Evolutionary conservation across 35 echinoderm and acorn worm species (phyloP), one percentile per base, ranked within the genome.

Genomic region (Anneissia japonica): DNA sequence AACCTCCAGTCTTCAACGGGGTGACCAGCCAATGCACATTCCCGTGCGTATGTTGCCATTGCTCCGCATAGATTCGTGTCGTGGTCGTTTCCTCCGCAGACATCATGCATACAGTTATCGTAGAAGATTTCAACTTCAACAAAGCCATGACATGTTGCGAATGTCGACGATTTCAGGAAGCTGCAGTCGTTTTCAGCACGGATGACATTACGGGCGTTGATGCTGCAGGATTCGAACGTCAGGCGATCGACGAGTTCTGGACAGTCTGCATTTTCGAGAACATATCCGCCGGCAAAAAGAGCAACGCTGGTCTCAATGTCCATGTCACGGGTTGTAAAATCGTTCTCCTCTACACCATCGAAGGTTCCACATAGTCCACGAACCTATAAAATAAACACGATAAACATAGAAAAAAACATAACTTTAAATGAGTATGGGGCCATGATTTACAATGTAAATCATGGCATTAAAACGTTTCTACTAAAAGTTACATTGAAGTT

Each of bases 11-110:
- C 39, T 31, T 76, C 73, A 17, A 86, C 73, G 13, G 74, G 51
- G 76, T 86, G 34, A 74, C 82, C 82, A 32, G 30, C 74, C 26
- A 86, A 34, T 36, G 84, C 84, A 38, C 84, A 86, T 73, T 86
- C 64, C 77, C 84, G 36, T 23, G 84, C 56, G 31, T 75, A 86
- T 28, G 84, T n/a, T 30, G 72, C 35, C 0, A 86, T 35, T 39
- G 74, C 38, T 17, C 32, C 74, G 33, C 84, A 86, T 5, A 86
- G 73, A 77, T 35, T 37, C 30, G 35, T 31, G 29, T 86, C 38
- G 21, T 74, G 39, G 74, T 86, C 72, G 16, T 76, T 38, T 31
- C 84, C 72, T 16, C 84, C 84, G 43, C 84, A 86, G 26, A 76
- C 84, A 32, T 86, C 84, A 38, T 39, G 34, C 28, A 76, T 28